Conservation (phyloP, 2,797 vertebrate species). For the Botia kubotai region DNA sequence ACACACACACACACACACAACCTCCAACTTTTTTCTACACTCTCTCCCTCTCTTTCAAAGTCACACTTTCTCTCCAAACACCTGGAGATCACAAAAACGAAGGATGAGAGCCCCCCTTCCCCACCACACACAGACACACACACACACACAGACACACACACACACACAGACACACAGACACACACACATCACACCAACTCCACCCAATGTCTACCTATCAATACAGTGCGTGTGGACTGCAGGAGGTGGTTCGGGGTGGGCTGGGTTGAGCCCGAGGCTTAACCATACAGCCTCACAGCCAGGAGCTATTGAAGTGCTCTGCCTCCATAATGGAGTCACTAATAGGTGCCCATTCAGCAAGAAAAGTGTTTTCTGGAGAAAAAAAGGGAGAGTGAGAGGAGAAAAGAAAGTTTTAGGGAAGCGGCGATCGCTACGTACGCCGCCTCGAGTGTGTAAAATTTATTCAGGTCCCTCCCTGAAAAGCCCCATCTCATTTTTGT, state of each 20-base stretch:
- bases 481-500: conserved; percentile 65
- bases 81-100: conserved; percentile 84
- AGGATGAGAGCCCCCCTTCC: conserved; percentile 65
- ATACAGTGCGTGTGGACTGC: conserved; percentile 69
- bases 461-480: conserved; percentile 73
- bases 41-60: conserved; percentile 50
- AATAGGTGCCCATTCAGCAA: conserved; percentile 84
- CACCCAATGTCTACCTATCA: conserved; percentile 70
- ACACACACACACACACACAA: conserved; percentile 21
- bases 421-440: conserved; percentile 80
- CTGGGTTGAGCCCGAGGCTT: conserved; percentile 76
- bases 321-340: conserved; percentile 84
- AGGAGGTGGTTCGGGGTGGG: conserved; percentile 53
- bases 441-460: conserved; percentile 80
- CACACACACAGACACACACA: too few species aligned
- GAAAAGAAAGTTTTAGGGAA: conserved; percentile 71
- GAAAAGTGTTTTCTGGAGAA: conserved; percentile 81
- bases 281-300: conserved; percentile 82
- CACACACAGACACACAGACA: too few species aligned
- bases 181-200: conserved; percentile 57
- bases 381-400: conserved; percentile 62
- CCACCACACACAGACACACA: too few species aligned
- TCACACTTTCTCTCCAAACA: conserved; percentile 81
- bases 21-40: conserved; percentile 38
- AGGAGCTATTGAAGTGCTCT: conserved; percentile 81